These are phyloP conservation scores for Synergus itoensis DNA, from an alignment of 2,888 invertebrate genomes.

Conservation along the genomic window DNA sequence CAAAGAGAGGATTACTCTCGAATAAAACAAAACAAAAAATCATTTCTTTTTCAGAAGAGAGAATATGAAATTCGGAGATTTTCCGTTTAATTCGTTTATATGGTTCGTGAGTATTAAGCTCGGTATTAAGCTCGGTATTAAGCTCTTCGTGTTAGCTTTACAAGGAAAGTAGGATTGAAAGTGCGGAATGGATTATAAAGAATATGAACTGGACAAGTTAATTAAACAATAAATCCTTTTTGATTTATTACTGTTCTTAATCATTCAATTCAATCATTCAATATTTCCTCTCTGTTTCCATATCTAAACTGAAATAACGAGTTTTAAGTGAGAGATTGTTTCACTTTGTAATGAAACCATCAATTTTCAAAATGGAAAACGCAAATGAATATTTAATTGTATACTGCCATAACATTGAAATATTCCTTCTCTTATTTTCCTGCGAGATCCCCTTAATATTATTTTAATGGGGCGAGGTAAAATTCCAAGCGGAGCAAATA, in stretches of 20 bases:
- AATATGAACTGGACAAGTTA: no score
- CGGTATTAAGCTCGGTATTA: no score
- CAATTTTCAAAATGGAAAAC: background rate
- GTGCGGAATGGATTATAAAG: no score
- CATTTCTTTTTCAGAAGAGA: background rate
- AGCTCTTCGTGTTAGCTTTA: no score
- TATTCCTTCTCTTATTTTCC: slow-evolving; percentile 2
- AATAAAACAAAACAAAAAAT: background rate
- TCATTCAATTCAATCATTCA: no score
- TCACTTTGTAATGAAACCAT: background rate
- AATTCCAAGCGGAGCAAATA: slow-evolving; percentile 23
- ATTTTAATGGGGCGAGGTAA: slow-evolving; percentile 23
- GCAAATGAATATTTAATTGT: background rate
- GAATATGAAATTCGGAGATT: background rate
- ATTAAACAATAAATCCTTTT: no score
- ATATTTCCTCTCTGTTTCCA: no score
- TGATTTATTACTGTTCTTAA: no score
- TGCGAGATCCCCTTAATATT: slow-evolving; percentile 2
- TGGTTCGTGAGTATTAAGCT: background rate
- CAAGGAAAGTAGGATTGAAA: no score
- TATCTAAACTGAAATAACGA: no score
- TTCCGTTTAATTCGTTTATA: background rate
- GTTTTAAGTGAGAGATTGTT: background rate
- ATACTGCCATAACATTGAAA: background rate
- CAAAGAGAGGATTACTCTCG: background rate